These are phyloP conservation scores for Phodopus roborovskii DNA, from an alignment of 2,113 vertebrate genomes.

Conservation along the genomic window DNA sequence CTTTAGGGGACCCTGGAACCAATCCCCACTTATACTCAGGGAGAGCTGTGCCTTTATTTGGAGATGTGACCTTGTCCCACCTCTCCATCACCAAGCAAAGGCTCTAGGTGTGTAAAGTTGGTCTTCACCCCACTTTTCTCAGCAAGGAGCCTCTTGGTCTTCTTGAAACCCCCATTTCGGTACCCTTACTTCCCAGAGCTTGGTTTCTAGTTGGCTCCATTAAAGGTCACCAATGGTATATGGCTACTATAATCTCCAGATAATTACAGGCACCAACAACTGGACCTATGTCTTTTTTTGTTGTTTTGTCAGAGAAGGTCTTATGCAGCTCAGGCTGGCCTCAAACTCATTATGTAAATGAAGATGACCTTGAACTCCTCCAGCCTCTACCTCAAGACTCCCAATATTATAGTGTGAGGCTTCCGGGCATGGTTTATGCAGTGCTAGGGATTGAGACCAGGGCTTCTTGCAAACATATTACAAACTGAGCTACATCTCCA, in stretches of 20 bases:
- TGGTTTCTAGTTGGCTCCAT: not conserved
- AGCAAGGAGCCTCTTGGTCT: not conserved
- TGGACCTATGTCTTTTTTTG: not conserved
- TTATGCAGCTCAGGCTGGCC: not conserved
- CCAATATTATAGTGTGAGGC: not conserved
- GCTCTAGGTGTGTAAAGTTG: not conserved
- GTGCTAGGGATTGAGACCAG: not conserved
- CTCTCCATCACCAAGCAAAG: not conserved
- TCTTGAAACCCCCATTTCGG: not conserved
- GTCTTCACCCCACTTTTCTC: not conserved
- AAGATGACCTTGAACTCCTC: not conserved
- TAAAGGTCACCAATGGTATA: not conserved
- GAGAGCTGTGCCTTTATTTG: accelerated
- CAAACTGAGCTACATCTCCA: not conserved
- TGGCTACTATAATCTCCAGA: not conserved
- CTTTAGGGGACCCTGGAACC: not conserved
- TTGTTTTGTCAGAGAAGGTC: not conserved
- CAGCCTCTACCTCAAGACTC: not conserved
- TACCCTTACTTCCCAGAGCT: accelerated
- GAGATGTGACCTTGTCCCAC: no score
- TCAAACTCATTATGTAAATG: not conserved
- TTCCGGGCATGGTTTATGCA: not conserved
- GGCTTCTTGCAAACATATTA: not conserved
- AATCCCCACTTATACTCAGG: not conserved
- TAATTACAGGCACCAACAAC: accelerated